Evolutionary conservation across 2,797 vertebrate species (phyloP).

Genomic region (Miichthys miiuy): DNA sequence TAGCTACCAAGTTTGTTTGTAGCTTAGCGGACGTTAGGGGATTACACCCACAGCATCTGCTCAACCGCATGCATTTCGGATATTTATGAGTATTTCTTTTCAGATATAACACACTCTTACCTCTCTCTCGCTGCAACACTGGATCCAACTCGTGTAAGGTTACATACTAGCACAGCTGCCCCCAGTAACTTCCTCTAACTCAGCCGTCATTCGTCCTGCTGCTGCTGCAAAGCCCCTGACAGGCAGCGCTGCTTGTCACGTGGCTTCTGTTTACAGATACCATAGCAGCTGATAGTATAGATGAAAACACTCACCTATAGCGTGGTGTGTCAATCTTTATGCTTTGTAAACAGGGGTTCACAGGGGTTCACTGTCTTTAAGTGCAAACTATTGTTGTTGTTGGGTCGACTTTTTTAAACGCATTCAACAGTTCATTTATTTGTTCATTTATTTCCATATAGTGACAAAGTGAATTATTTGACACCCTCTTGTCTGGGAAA

Average conservation of each 20-base stretch:
- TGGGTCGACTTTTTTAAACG: background rate
- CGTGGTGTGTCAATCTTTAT: background rate
- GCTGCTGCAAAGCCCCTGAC: conserved; percentile 74
- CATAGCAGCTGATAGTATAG: conserved; percentile 27
- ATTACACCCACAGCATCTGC: conserved; percentile 34
- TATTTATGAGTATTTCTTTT: background rate
- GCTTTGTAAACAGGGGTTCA: background rate
- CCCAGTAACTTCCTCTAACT: conserved; percentile 79
- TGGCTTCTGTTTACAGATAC: conserved; percentile 80
- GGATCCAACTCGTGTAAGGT: conserved; percentile 57
- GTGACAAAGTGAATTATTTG: background rate
- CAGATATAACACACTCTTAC: conserved; percentile 31
- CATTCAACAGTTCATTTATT: background rate
- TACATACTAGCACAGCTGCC: conserved; percentile 75
- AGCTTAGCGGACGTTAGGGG: conserved; percentile 43
- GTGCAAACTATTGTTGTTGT: background rate
- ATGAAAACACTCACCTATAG: background rate
- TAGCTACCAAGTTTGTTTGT: conserved; percentile 77
- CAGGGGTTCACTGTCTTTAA: too few species aligned
- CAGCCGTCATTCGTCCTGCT: conserved; percentile 74
- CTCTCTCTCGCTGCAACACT: conserved; percentile 41
- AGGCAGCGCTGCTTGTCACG: conserved; percentile 65
- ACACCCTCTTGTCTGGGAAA: background rate
- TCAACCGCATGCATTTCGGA: background rate
- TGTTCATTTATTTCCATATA: background rate